Conservation (phyloP, 2,888 invertebrate genomes). For the Phorcus lineatus region DNA sequence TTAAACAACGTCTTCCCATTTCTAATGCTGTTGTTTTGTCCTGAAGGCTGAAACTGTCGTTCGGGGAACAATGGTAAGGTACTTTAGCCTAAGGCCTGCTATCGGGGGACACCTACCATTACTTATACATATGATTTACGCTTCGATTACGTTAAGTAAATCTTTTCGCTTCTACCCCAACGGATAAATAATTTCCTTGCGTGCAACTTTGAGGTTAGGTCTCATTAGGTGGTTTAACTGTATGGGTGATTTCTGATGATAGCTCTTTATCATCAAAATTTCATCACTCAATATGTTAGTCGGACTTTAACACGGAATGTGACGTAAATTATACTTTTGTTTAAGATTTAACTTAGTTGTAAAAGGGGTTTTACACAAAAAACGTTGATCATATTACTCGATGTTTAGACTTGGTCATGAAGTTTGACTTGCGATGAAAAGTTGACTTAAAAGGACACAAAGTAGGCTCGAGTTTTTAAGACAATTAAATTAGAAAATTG, state of each 20-base stretch:
- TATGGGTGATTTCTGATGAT: neutral
- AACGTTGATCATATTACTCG: too few species aligned
- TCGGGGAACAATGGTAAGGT: neutral
- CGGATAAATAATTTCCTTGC: neutral
- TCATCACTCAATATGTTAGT: neutral
- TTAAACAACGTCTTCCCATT: neutral
- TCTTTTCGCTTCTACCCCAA: neutral
- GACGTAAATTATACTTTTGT: too few species aligned
- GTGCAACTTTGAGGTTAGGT: neutral
- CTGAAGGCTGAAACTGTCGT: neutral
- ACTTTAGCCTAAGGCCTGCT: neutral
- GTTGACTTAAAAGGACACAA: too few species aligned
- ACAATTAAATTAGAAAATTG: too few species aligned
- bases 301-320: too few species aligned
- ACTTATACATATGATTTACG: neutral
- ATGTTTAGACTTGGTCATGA: too few species aligned
- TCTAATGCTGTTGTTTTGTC: neutral
- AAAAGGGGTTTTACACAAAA: too few species aligned
- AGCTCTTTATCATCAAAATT: neutral
- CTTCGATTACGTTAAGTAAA: constrained; percentile 5
- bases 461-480: too few species aligned
- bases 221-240: neutral
- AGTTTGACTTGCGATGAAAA: too few species aligned
- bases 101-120: neutral
- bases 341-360: too few species aligned